phyloP scores from a whole-genome alignment of 23 tunicate genomes.

The Phallusia fumigata region DNA sequence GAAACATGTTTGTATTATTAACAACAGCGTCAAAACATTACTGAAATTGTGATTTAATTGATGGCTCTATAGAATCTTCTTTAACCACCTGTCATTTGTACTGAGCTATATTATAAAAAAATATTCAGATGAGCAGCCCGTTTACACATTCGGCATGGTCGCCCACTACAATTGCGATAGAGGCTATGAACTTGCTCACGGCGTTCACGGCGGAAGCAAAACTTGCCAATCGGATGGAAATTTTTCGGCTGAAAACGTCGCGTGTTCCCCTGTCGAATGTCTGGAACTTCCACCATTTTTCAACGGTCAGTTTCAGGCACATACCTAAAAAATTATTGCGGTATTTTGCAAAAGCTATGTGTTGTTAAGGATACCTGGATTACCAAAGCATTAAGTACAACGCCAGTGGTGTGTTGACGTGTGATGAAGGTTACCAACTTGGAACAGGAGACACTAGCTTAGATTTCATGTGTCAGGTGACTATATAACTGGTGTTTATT shows the following conservation, averaged over 20 bases:
- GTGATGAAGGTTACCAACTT: conserved; percentile 40
- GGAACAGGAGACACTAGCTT: conserved; percentile 29
- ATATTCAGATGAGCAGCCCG: neutral
- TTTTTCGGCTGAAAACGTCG: conserved; percentile 23
- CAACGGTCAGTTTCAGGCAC: conserved; percentile 26
- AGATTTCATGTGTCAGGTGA: conserved; percentile 38
- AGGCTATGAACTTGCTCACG: conserved; percentile 50
- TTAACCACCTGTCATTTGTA: no score
- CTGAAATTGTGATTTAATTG: no score
- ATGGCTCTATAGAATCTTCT: no score
- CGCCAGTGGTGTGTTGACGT: conserved; percentile 11
- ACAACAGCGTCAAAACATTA: no score
- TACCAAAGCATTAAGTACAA: neutral
- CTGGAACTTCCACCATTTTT: conserved; percentile 20
- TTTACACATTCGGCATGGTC: conserved; percentile 52
- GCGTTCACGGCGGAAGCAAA: conserved; percentile 8
- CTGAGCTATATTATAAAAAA: no score
- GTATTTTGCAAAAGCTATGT: neutral
- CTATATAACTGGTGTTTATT: no score
- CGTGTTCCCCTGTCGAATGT: conserved; percentile 61
- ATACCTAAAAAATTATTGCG: neutral
- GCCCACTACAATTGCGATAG: conserved; percentile 61
- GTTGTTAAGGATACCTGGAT: neutral
- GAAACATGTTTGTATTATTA: no score
- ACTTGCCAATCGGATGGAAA: conserved; percentile 40